Percentiles rank a stretch among this genome's conserved stretches.
phyloP scores from a whole-genome alignment of 2,888 invertebrate species.

The Phortica magna region DNA sequence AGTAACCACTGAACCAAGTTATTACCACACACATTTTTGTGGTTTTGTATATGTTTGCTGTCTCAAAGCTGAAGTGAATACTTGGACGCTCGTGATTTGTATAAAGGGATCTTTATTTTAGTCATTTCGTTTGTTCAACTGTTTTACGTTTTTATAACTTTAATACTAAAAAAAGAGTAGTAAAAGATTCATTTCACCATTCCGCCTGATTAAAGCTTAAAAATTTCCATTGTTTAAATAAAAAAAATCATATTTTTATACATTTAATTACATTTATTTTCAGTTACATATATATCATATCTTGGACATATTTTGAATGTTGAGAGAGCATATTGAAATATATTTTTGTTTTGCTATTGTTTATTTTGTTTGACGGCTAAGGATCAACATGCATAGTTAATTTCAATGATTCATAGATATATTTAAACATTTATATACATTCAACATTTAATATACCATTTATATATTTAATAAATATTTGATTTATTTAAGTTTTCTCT shows the following conservation, averaged over 20 bases:
- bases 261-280: conserved; percentile 28
- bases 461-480: neutral
- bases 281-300: conserved; percentile 16
- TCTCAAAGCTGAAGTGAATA: neutral
- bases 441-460: conserved; percentile 21
- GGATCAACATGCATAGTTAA: neutral
- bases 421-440: conserved; percentile 10
- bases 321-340: neutral
- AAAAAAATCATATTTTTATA: conserved; percentile 5
- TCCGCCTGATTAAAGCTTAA: neutral
- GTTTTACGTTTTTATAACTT: neutral
- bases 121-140: neutral
- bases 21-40: too few relatives aligned
- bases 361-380: neutral
- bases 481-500: neutral
- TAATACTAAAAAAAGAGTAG: neutral
- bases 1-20: too few relatives aligned
- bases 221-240: neutral
- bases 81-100: neutral
- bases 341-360: neutral
- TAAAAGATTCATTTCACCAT: neutral
- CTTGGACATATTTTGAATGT: neutral
- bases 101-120: neutral
- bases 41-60: too few relatives aligned
- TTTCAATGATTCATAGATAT: neutral